Percentiles rank a stretch among this genome's conserved stretches.
phyloP scores from a whole-genome alignment of 2,113 vertebrate genomes.

The Sinocyclocheilus maitianheensis region DNA sequence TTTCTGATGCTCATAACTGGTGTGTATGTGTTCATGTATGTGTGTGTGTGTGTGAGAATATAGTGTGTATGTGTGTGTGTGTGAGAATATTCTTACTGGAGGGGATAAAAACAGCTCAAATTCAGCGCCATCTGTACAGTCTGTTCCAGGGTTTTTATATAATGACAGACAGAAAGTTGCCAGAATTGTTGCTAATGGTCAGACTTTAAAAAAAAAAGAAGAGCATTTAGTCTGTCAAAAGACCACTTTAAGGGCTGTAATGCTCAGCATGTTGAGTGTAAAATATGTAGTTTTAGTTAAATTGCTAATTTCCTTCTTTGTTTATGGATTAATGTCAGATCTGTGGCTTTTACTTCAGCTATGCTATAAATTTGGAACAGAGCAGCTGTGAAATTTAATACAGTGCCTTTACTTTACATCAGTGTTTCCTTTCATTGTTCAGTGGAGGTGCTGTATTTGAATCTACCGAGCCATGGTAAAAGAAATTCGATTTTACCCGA shows the following conservation, averaged over 20 bases:
- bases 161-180: constrained; percentile 22
- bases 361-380: background rate
- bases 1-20: constrained; percentile 6
- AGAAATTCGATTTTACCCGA: background rate
- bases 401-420: background rate
- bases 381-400: background rate
- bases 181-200: constrained; percentile 26
- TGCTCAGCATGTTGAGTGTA: background rate
- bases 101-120: constrained; percentile 27
- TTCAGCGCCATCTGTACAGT: constrained; percentile 36
- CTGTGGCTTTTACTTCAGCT: background rate
- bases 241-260: background rate
- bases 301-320: background rate
- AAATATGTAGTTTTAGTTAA: background rate
- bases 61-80: background rate
- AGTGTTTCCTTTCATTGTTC: background rate
- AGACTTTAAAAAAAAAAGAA: background rate
- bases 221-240: constrained; percentile 1
- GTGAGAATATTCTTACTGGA: background rate
- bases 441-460: background rate
- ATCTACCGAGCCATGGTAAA: background rate
- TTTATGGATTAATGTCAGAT: background rate
- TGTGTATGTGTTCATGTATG: background rate
- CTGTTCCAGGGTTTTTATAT: constrained; percentile 35
- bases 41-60: background rate